These are phyloP conservation scores for Diorhabda sublineata DNA, from an alignment of 1,140 invertebrate genomes.

Conservation along the genomic window DNA sequence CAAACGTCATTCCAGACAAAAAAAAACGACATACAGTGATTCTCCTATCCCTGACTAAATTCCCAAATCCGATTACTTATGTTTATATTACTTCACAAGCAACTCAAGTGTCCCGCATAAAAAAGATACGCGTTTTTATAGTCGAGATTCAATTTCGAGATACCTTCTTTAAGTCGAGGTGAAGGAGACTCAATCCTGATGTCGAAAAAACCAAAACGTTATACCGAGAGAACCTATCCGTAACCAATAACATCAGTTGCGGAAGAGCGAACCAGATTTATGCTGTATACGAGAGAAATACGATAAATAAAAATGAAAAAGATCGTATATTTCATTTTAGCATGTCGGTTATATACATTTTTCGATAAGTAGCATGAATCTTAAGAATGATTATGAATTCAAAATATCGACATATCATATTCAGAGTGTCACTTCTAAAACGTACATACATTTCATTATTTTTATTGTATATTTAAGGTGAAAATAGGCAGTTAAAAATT, in stretches of 20 bases:
- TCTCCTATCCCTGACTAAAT: background rate
- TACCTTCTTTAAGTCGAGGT: conserved; percentile 24
- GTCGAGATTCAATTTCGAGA: conserved; percentile 32
- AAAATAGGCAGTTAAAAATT: no score
- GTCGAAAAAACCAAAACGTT: conserved; percentile 28
- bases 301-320: background rate
- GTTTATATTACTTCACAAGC: conserved; percentile 16
- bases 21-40: background rate
- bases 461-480: no score
- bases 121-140: conserved; percentile 24
- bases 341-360: no score
- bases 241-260: conserved; percentile 34
- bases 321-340: no score
- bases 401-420: no score
- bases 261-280: conserved; percentile 24
- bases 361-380: no score
- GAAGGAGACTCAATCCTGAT: conserved; percentile 27
- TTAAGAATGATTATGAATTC: no score
- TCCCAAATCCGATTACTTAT: conserved; percentile 18
- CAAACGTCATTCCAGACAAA: background rate
- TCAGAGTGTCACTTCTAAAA: no score
- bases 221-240: conserved; percentile 30
- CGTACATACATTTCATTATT: no score
- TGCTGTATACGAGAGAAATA: background rate
- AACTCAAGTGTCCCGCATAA: conserved; percentile 10